These are phyloP conservation scores for Premnoplex brunnescens DNA, from an alignment of 2,797 vertebrate genomes.

Conservation along the genomic window DNA sequence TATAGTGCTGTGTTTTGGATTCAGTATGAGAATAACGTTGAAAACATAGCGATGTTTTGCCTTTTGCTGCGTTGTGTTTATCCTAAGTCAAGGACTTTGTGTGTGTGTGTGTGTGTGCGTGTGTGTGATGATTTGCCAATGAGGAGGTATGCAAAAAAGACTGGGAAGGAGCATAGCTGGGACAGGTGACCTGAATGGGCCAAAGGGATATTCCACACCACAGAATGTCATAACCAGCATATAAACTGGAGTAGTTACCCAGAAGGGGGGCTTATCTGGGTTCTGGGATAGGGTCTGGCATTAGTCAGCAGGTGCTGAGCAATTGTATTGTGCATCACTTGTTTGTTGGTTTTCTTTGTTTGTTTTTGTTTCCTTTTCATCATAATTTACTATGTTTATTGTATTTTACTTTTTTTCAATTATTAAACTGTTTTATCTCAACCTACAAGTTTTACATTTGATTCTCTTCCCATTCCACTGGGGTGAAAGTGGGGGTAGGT, in stretches of 20 bases:
- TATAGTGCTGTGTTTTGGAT: background rate
- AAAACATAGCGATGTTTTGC: background rate
- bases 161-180: background rate
- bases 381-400: background rate
- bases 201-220: background rate
- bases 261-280: background rate
- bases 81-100: background rate
- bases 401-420: background rate
- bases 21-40: background rate
- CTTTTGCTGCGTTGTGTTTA: background rate
- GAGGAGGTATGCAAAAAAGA: background rate
- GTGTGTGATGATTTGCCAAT: background rate
- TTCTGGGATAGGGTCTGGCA: background rate
- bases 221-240: background rate
- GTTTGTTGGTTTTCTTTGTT: background rate
- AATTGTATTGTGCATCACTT: no score
- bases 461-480: background rate
- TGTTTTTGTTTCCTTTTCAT: background rate
- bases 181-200: background rate
- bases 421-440: background rate
- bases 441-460: background rate
- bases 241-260: background rate
- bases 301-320: background rate
- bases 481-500: background rate
- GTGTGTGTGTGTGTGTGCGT: background rate